Percentiles rank a stretch among this genome's conserved stretches.
Conservation (phyloP, 2,888 invertebrate species). For the Eueremaeus valkanovi region DNA sequence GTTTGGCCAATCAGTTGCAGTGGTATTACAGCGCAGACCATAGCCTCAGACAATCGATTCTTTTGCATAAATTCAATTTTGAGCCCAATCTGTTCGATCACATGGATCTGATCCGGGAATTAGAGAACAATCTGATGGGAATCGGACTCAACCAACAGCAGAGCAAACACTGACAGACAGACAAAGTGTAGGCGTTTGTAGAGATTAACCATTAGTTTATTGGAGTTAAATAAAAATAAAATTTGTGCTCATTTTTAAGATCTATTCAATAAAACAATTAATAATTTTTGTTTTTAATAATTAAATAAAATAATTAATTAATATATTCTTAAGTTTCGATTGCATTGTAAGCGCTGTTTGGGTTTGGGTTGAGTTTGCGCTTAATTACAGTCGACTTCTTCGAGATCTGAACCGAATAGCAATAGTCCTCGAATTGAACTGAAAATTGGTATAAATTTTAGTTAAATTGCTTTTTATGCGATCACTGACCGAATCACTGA, state of each 20-base stretch:
- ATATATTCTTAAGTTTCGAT: not conserved
- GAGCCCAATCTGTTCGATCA: constrained; percentile 40
- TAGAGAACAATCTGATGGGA: constrained; percentile 32
- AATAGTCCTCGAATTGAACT: not conserved
- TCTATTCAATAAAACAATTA: not conserved
- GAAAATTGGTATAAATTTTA: too few relatives aligned
- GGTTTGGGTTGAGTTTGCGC: not conserved
- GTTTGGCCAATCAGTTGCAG: constrained; percentile 43
- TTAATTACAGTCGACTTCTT: constrained; percentile 8
- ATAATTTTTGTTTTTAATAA: constrained; percentile 5
- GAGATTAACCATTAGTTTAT: not conserved
- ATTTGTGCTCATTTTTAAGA: not conserved
- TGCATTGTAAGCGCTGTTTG: not conserved
- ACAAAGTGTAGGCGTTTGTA: not conserved
- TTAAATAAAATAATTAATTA: not conserved
- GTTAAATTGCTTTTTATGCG: not conserved
- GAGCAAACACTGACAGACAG: not conserved
- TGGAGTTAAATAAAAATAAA: not conserved
- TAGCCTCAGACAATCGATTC: constrained; percentile 28
- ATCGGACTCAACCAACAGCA: not conserved
- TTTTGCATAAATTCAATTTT: constrained; percentile 41
- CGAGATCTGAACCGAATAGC: not conserved
- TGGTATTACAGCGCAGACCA: constrained; percentile 38
- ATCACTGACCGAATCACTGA: not conserved
- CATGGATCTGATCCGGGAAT: constrained; percentile 37